These are phyloP conservation scores for Petrolisthes manimaculis DNA, from an alignment of 2,888 invertebrate genomes.

Conservation along the genomic window DNA sequence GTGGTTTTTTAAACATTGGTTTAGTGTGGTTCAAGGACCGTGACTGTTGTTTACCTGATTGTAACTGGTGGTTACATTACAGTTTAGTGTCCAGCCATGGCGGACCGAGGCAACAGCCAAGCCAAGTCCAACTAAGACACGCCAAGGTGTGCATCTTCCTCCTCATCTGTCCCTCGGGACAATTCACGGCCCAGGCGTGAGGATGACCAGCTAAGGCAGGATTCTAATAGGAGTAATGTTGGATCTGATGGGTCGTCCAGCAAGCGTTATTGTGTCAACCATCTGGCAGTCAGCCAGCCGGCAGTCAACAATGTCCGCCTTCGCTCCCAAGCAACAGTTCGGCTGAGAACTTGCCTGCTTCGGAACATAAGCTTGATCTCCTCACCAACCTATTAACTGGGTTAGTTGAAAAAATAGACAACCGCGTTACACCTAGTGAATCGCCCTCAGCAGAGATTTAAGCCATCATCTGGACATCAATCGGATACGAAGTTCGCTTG, in stretches of 20 bases:
- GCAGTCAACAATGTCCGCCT: not conserved
- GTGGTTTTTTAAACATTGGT: not conserved
- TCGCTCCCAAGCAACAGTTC: not conserved
- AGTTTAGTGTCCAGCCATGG: not conserved
- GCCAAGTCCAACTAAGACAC: no score
- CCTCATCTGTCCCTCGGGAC: slow-evolving; percentile 13
- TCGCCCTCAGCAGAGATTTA: not conserved
- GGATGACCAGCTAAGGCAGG: not conserved
- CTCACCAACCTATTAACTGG: not conserved
- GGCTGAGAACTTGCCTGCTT: not conserved
- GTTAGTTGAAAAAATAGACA: not conserved
- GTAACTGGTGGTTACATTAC: not conserved
- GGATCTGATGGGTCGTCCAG: not conserved
- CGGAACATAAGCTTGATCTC: slow-evolving; percentile 5
- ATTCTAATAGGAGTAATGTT: slow-evolving; percentile 12
- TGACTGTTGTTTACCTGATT: not conserved
- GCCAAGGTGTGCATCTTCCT: not conserved
- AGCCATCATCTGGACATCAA: no score
- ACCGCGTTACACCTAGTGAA: not conserved
- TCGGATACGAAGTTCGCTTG: no score
- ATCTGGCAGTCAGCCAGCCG: no score
- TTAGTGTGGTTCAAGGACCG: not conserved
- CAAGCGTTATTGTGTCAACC: not conserved
- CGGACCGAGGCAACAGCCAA: not conserved
- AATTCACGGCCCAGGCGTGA: not conserved